Conservation (phyloP, 2,797 vertebrate species). For the Champsocephalus esox region DNA sequence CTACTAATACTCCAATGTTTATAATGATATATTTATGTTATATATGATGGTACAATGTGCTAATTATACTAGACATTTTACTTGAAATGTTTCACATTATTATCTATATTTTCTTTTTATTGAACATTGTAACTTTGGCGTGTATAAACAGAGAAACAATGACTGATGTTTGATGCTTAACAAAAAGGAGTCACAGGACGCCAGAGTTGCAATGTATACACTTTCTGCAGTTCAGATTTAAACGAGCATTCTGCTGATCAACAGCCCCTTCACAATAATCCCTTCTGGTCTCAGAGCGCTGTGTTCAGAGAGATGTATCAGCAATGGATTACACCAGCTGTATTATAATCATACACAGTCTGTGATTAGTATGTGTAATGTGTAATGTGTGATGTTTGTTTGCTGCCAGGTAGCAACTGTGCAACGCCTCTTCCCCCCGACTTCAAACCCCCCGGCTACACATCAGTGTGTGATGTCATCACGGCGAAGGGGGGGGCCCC, state of each 20-base stretch:
- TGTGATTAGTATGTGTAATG: too few species aligned
- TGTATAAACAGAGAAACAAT: too few species aligned
- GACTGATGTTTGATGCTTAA: too few species aligned
- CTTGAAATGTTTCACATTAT: too few species aligned
- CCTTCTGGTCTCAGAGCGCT: not conserved
- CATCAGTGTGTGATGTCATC: slow-evolving; percentile 35
- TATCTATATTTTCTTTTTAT: too few species aligned
- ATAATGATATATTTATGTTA: too few species aligned
- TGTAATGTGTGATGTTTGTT: not conserved
- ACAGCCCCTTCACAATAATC: not conserved
- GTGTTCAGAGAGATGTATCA: too few species aligned
- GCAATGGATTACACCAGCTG: not conserved
- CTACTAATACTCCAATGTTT: too few species aligned
- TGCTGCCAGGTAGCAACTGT: slow-evolving; percentile 37
- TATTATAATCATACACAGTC: not conserved
- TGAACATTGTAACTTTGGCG: too few species aligned
- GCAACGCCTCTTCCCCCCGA: slow-evolving; percentile 12
- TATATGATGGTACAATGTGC: too few species aligned
- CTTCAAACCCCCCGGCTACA: slow-evolving; percentile 15
- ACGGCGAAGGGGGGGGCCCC: slow-evolving; percentile 13
- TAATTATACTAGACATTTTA: too few species aligned
- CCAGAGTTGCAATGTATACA: not conserved
- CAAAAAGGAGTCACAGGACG: too few species aligned
- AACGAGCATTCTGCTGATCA: not conserved
- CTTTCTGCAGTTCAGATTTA: not conserved